A percentile compares a stretch with the other conserved stretches of the same genome.
Evolutionary conservation across 2,113 vertebrate genomes (phyloP).

Genomic region (Candoia aspera): DNA sequence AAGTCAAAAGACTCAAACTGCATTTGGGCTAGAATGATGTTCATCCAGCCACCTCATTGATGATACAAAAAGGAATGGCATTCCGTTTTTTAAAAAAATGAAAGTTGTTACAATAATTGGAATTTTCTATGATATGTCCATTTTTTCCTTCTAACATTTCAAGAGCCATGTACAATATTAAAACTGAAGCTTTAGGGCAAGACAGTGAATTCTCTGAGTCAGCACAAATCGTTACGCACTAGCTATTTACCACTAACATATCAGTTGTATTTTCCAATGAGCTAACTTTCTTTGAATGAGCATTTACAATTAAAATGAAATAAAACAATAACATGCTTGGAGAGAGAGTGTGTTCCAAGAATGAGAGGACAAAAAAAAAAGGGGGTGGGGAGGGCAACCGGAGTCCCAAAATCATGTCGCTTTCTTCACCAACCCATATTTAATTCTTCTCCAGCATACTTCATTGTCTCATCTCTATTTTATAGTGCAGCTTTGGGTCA

Average conservation of each 20-base stretch:
- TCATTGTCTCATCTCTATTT: conserved; percentile 59
- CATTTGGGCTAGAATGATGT: no score
- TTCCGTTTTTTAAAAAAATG: no score
- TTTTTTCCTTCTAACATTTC: background rate
- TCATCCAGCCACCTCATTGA: no score
- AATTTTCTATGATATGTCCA: background rate
- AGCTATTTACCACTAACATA: conserved; percentile 36
- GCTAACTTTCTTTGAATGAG: conserved; percentile 37
- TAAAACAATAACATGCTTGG: background rate
- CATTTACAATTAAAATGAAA: conserved; percentile 24
- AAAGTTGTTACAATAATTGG: background rate
- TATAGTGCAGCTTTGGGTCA: conserved; percentile 34
- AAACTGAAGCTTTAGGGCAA: conserved; percentile 48
- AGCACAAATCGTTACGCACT: conserved; percentile 37
- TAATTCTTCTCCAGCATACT: conserved; percentile 53
- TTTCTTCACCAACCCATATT: conserved; percentile 37
- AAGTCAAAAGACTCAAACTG: no score
- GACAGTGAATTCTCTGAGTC: conserved; percentile 36
- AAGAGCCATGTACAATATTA: conserved; percentile 27
- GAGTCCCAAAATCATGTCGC: conserved; percentile 48
- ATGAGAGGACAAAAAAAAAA: conserved; percentile 26
- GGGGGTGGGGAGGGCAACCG: conserved; percentile 26
- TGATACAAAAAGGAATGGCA: no score
- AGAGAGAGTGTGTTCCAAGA: conserved; percentile 28
- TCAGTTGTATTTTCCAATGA: conserved; percentile 21